Evolutionary conservation across 2,113 vertebrate species (phyloP).

Genomic region (Triplophysa dalaica): DNA sequence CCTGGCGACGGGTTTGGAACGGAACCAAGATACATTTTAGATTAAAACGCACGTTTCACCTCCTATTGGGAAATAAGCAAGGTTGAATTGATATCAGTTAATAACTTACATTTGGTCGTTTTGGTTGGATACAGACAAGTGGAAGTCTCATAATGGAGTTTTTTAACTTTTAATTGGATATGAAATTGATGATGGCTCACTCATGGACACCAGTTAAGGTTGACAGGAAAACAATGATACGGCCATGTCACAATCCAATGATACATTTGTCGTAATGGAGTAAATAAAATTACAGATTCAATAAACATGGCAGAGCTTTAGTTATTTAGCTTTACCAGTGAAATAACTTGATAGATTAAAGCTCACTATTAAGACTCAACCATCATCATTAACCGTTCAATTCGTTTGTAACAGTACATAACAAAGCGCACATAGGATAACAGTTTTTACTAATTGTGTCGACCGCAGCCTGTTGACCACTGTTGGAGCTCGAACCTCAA

Average conservation of each 20-base stretch:
- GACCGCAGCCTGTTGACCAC: conserved; percentile 27
- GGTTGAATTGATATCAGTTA: conserved; percentile 75
- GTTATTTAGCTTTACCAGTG: not conserved
- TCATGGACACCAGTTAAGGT: conserved; percentile 55
- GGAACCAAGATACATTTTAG: conserved; percentile 58
- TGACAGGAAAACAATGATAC: conserved; percentile 49
- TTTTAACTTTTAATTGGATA: conserved; percentile 77
- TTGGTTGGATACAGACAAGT: conserved; percentile 74
- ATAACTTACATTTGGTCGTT: conserved; percentile 71
- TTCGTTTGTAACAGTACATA: not conserved
- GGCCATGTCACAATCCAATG: conserved; percentile 51
- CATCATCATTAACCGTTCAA: too few species aligned
- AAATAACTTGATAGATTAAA: not conserved
- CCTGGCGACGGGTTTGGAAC: conserved; percentile 59
- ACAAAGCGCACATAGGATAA: not conserved
- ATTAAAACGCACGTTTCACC: conserved; percentile 63
- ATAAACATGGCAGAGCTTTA: not conserved
- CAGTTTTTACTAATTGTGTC: conserved; percentile 21
- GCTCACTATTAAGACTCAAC: not conserved
- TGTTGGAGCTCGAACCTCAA: conserved; percentile 5
- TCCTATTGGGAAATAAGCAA: conserved; percentile 60
- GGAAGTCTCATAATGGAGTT: conserved; percentile 69
- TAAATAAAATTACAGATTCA: not conserved
- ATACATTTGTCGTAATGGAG: conserved; percentile 47
- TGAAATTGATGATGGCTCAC: conserved; percentile 64